These are phyloP conservation scores for Oegoconia quadripuncta DNA, from an alignment of 2,888 invertebrate genomes.

Conservation along the genomic window DNA sequence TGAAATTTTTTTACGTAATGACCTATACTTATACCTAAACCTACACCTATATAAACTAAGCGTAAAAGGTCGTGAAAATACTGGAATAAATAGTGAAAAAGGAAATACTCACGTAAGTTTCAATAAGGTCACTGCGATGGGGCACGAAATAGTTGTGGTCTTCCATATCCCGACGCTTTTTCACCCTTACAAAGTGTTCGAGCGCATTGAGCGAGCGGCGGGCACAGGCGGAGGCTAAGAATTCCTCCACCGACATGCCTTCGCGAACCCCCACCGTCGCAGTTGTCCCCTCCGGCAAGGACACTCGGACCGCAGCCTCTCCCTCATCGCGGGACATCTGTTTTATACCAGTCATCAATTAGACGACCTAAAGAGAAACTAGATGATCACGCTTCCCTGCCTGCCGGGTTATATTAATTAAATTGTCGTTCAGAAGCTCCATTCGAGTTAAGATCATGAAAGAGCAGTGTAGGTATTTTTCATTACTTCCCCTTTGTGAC, in stretches of 20 bases:
- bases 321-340: constrained; percentile 93
- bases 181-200: constrained; percentile 97
- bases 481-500: not conserved
- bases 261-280: constrained; percentile 93
- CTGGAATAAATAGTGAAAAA: no score
- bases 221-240: constrained; percentile 94
- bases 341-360: not conserved
- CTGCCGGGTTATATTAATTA: not conserved
- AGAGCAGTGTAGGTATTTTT: not conserved
- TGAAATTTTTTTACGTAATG: no score
- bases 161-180: constrained; percentile 96
- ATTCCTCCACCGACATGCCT: constrained; percentile 97
- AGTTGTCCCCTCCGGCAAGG: constrained; percentile 89
- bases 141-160: constrained; percentile 98
- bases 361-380: not conserved
- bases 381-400: not conserved
- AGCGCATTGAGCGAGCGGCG: constrained; percentile 95
- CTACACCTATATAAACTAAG: no score
- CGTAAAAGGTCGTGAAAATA: not conserved
- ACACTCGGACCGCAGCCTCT: constrained; percentile 93
- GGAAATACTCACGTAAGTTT: constrained; percentile 95
- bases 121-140: constrained; percentile 95
- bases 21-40: no score
- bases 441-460: not conserved
- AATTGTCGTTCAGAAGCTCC: not conserved